These are phyloP conservation scores for Lophotriccus pileatus DNA, from an alignment of 2,797 vertebrate species.

Conservation along the genomic window DNA sequence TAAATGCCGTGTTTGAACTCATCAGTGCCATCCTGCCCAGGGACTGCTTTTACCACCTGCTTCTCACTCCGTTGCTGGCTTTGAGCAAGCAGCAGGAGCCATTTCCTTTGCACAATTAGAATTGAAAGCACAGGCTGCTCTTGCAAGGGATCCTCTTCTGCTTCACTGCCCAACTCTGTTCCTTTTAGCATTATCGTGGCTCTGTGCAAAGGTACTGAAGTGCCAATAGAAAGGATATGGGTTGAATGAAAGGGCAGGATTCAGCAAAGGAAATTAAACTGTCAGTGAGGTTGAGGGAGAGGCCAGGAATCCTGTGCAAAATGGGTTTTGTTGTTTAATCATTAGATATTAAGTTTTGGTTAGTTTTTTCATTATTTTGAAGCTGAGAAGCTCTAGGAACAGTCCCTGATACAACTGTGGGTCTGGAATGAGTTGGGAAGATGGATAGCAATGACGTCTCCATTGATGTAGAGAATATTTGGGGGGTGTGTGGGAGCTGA, in stretches of 20 bases:
- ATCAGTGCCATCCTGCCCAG: neutral
- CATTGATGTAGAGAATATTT: neutral
- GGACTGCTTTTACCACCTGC: neutral
- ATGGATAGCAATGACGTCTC: neutral
- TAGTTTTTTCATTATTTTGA: neutral
- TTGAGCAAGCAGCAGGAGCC: neutral
- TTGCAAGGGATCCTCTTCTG: neutral
- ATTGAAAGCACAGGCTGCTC: neutral
- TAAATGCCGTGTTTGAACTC: neutral
- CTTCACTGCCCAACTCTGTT: neutral
- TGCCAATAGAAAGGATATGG: neutral
- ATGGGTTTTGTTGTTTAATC: neutral
- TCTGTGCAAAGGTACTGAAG: neutral
- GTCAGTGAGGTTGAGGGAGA: neutral
- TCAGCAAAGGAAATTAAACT: conserved; percentile 20
- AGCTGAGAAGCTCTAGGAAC: neutral
- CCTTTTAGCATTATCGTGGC: neutral
- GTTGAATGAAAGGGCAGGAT: neutral
- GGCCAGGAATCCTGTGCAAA: neutral
- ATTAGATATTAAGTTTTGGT: neutral
- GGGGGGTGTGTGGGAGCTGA: neutral
- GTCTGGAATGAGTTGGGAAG: neutral
- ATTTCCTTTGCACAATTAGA: neutral
- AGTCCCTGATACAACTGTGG: neutral
- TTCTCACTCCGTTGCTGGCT: neutral